phyloP scores from a whole-genome alignment of 2,888 invertebrate genomes.

The Cataglyphis rosenhaueri region DNA sequence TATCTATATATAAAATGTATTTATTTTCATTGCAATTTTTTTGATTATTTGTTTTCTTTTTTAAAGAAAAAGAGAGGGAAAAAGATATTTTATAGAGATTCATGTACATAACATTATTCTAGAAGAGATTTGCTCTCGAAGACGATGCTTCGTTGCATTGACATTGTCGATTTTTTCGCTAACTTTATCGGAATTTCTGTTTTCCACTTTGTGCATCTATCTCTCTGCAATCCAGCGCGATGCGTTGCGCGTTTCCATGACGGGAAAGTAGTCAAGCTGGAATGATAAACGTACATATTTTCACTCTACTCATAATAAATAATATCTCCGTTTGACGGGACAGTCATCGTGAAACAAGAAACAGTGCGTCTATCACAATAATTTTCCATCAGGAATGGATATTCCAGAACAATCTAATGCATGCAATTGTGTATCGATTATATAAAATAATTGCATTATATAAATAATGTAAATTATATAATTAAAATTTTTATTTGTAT shows the following conservation, averaged over 20 bases:
- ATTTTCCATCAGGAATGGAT: slow-evolving; percentile 14
- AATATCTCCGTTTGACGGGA: slow-evolving; percentile 5
- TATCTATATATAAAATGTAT: not conserved
- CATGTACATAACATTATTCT: not conserved
- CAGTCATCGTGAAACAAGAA: not conserved
- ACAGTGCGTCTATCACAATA: not conserved
- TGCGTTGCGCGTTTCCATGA: slow-evolving; percentile 42
- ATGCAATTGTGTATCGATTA: not conserved
- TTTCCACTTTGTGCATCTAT: slow-evolving; percentile 41
- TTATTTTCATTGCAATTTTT: not conserved
- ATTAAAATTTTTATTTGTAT: not conserved
- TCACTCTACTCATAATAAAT: slow-evolving; percentile 25
- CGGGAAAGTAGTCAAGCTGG: slow-evolving; percentile 65
- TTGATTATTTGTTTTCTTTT: not conserved
- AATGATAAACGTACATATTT: slow-evolving; percentile 29
- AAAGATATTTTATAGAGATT: not conserved
- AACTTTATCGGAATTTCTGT: slow-evolving; percentile 42
- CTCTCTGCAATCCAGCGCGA: slow-evolving; percentile 5
- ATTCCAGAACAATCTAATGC: not conserved
- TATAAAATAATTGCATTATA: not conserved
- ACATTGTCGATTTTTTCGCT: slow-evolving; percentile 48
- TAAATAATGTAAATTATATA: not conserved
- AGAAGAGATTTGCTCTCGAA: slow-evolving; percentile 1
- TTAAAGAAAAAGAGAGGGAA: not conserved
- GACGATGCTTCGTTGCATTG: slow-evolving; percentile 11